Conservation (phyloP, 2,888 invertebrate genomes). For the Drosophila multiciliata region DNA sequence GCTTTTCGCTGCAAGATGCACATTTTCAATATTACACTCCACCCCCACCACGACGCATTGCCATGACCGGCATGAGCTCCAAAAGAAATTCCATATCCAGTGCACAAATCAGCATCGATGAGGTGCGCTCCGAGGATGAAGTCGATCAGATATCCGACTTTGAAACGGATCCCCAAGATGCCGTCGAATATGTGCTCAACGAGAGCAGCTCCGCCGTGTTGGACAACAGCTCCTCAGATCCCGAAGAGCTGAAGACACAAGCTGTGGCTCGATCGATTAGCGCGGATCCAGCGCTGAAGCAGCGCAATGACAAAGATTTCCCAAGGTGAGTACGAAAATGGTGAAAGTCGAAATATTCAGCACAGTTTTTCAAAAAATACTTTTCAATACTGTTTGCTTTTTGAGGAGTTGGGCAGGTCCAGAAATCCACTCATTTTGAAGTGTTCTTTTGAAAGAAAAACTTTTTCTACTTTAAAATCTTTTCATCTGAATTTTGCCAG, state of each 20-base stretch:
- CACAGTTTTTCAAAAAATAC: neutral
- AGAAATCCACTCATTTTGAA: no score
- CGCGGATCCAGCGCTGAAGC: constrained; percentile 46
- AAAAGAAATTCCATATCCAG: constrained; percentile 44
- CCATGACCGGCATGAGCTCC: constrained; percentile 51
- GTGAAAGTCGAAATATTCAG: neutral
- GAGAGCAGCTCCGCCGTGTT: constrained; percentile 67
- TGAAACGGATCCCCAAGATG: constrained; percentile 32
- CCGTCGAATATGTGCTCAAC: constrained; percentile 60
- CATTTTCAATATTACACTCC: constrained; percentile 27
- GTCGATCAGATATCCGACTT: constrained; percentile 81
- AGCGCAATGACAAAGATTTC: constrained; percentile 70
- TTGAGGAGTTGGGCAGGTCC: neutral
- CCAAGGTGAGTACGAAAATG: constrained; percentile 67
- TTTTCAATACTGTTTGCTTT: neutral
- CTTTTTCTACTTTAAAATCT: neutral
- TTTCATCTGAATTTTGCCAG: neutral
- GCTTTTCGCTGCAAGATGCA: constrained; percentile 43
- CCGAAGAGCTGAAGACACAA: constrained; percentile 36
- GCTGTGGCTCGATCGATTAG: constrained; percentile 58
- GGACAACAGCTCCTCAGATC: neutral
- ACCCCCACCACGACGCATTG: constrained; percentile 59
- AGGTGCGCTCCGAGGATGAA: constrained; percentile 83
- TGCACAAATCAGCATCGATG: constrained; percentile 71
- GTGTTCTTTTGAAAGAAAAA: neutral